Conservation (phyloP, 1,140 invertebrate species). For the Atta texana region DNA sequence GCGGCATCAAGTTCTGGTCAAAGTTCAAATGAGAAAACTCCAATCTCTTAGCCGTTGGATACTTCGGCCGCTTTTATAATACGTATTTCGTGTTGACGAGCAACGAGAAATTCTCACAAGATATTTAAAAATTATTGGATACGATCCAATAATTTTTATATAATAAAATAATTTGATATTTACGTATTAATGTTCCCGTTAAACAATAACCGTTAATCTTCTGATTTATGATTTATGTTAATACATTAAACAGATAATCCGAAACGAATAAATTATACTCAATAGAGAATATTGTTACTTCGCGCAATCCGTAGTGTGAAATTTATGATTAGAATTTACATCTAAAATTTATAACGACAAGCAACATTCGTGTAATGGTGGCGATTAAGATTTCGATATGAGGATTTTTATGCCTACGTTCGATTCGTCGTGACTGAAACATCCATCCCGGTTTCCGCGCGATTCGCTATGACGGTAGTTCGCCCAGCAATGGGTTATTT, state of each 20-base stretch:
- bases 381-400: constrained; percentile 40
- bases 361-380: constrained; percentile 26
- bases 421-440: constrained; percentile 44
- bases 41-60: constrained; percentile 23
- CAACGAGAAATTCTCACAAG: constrained; percentile 12
- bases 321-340: neutral
- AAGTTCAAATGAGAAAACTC: constrained; percentile 54
- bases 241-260: constrained; percentile 15
- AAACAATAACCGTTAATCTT: neutral
- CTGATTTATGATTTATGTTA: neutral
- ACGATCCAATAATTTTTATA: no score
- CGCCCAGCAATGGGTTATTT: constrained; percentile 70
- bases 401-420: constrained; percentile 46
- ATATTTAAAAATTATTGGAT: neutral
- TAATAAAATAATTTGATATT: neutral
- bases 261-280: constrained; percentile 21
- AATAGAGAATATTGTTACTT: constrained; percentile 10
- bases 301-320: constrained; percentile 22
- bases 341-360: constrained; percentile 18
- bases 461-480: constrained; percentile 63
- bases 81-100: neutral
- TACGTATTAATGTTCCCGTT: neutral
- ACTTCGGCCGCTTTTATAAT: neutral
- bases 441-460: constrained; percentile 64
- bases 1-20: constrained; percentile 29